These are phyloP conservation scores for Vespertilio murinus DNA, from an alignment of 2,797 vertebrate species.

Conservation along the genomic window DNA sequence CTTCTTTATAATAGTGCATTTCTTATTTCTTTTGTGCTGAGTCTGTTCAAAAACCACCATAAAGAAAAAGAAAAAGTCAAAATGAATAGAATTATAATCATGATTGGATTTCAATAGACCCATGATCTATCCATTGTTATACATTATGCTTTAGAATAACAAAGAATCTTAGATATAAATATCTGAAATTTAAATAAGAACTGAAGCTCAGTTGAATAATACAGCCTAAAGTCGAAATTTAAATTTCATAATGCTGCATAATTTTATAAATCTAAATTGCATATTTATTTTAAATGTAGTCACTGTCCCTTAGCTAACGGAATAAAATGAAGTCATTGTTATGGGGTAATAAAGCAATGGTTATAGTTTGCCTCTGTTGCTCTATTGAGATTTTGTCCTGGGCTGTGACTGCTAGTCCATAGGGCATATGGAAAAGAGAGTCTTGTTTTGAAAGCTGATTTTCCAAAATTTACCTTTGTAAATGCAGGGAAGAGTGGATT, in stretches of 20 bases:
- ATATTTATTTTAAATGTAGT: conserved; percentile 17
- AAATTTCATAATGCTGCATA: conserved; percentile 9
- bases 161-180: conserved; percentile 7
- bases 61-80: neutral
- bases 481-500: neutral
- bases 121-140: conserved; percentile 15
- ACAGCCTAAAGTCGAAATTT: neutral
- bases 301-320: neutral
- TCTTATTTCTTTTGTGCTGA: conserved; percentile 49
- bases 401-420: neutral
- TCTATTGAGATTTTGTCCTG: neutral
- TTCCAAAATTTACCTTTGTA: neutral
- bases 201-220: conserved; percentile 12
- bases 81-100: conserved; percentile 32
- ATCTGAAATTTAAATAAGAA: conserved; percentile 56
- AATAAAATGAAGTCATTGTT: neutral
- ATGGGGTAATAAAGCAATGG: neutral
- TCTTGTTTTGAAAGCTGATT: neutral
- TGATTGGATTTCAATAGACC: conserved; percentile 31
- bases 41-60: conserved; percentile 22
- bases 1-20: conserved; percentile 14
- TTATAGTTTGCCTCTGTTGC: neutral
- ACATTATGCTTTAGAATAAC: conserved; percentile 7
- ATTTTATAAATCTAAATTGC: conserved; percentile 32
- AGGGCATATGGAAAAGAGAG: neutral